Evolutionary conservation across 2,888 invertebrate genomes (phyloP).

Genomic region (Drosophila bunnanda): DNA sequence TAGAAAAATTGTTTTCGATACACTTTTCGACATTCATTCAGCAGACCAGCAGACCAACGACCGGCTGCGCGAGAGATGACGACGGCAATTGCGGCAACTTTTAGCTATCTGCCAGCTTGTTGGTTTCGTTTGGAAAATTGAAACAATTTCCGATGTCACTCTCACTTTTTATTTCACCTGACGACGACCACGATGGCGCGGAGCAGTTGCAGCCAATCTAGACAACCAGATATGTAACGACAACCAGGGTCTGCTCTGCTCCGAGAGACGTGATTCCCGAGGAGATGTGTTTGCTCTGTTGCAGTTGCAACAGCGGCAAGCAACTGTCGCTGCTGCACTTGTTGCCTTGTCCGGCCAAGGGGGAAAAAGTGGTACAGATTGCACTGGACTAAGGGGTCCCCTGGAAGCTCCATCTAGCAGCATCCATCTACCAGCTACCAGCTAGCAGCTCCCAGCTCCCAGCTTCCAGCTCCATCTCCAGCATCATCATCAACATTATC

Average conservation of each 20-base stretch:
- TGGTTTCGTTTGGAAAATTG: conserved; percentile 81
- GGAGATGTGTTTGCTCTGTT: conserved; percentile 74
- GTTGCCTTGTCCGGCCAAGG: conserved; percentile 74
- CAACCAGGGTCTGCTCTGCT: conserved; percentile 57
- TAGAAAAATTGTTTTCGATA: conserved; percentile 81
- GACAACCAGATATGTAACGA: conserved; percentile 77
- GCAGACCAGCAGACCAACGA: conserved; percentile 26
- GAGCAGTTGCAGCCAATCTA: conserved; percentile 69
- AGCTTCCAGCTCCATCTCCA: conserved; percentile 39
- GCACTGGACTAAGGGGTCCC: conserved; percentile 42
- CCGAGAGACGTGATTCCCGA: conserved; percentile 67
- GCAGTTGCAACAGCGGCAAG: conserved; percentile 52
- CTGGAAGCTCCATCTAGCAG: conserved; percentile 25
- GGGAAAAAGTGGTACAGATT: conserved; percentile 76
- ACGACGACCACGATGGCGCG: conserved; percentile 36
- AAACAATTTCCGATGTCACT: conserved; percentile 84
- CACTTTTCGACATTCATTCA: conserved; percentile 84
- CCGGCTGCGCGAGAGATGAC: conserved; percentile 41
- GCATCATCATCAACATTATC: conserved; percentile 43
- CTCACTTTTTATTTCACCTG: conserved; percentile 82
- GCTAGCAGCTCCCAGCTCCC: not conserved
- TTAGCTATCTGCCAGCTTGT: conserved; percentile 51
- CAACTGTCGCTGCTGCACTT: conserved; percentile 67
- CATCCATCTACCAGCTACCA: conserved; percentile 31
- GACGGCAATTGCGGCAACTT: conserved; percentile 65